phyloP scores from a whole-genome alignment of 2,888 invertebrate species.

The Drosophila conformis region DNA sequence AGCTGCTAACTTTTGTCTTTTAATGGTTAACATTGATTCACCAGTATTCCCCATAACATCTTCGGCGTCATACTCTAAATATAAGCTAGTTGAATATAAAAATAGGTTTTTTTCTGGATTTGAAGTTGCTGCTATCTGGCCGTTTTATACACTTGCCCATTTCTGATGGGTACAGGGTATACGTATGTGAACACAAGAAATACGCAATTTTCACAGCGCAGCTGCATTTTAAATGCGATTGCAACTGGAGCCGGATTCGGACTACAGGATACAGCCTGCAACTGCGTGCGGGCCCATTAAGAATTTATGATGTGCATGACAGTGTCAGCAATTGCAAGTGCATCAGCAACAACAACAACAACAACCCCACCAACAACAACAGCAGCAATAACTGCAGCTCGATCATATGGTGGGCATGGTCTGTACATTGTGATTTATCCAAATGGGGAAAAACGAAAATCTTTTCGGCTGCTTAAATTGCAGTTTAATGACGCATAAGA shows the following conservation, averaged over 20 bases:
- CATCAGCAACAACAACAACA: slow-evolving; percentile 10
- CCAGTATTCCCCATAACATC: slow-evolving; percentile 83
- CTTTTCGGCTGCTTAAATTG: slow-evolving; percentile 49
- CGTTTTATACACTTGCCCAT: background rate
- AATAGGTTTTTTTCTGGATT: slow-evolving; percentile 22
- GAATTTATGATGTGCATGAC: slow-evolving; percentile 72
- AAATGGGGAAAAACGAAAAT: slow-evolving; percentile 26
- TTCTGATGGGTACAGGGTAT: background rate
- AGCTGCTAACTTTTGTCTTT: slow-evolving; percentile 89
- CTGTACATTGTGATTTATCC: slow-evolving; percentile 54
- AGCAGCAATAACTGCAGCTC: slow-evolving; percentile 22
- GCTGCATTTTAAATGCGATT: slow-evolving; percentile 45
- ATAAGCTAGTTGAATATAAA: slow-evolving; percentile 84
- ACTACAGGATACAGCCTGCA: slow-evolving; percentile 10
- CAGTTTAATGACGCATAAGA: slow-evolving; percentile 53
- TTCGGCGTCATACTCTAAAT: slow-evolving; percentile 81
- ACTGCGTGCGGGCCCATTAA: slow-evolving; percentile 63
- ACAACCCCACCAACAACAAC: slow-evolving; percentile 24
- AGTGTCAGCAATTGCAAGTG: slow-evolving; percentile 56
- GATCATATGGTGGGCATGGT: slow-evolving; percentile 7
- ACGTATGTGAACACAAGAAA: slow-evolving; percentile 19
- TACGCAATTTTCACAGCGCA: slow-evolving; percentile 28
- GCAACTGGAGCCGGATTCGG: slow-evolving; percentile 20
- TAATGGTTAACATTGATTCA: slow-evolving; percentile 70
- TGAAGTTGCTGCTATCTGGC: background rate